Percentiles rank a stretch among this genome's conserved stretches.
Evolutionary conservation across 2,113 vertebrate species (phyloP).

Genomic region (Pseudois nayaur): DNA sequence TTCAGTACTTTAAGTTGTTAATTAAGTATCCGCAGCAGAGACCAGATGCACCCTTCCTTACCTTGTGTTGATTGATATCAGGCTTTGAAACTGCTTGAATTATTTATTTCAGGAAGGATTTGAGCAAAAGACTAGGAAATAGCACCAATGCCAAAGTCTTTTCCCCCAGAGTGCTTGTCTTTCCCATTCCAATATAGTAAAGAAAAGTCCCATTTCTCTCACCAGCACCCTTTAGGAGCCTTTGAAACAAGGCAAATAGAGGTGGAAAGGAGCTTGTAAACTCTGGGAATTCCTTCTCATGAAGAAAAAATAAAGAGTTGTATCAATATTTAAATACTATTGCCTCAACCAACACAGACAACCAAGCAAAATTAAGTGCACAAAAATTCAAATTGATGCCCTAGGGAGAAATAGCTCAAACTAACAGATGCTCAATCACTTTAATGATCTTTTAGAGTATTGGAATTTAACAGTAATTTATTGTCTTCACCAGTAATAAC

Average conservation of each 20-base stretch:
- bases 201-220: background rate
- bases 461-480: conserved; percentile 4
- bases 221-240: background rate
- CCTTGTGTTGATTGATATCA: background rate
- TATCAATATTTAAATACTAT: conserved; percentile 11
- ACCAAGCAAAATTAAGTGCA: conserved; percentile 20
- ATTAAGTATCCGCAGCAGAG: background rate
- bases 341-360: background rate
- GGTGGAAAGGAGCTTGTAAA: background rate
- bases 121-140: background rate
- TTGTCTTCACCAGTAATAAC: conserved; percentile 24
- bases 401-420: background rate
- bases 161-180: background rate
- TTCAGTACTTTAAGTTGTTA: background rate
- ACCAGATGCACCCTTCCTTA: background rate
- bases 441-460: conserved; percentile 20
- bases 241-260: background rate
- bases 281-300: background rate
- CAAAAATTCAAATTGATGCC: conserved; percentile 3
- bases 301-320: background rate
- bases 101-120: background rate
- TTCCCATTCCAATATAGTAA: background rate
- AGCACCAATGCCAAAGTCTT: background rate
- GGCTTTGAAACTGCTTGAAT: background rate
- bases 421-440: conserved; percentile 9